Percentiles rank a stretch among this genome's conserved stretches.
phyloP scores from a whole-genome alignment of 2,888 invertebrate genomes.

The Scaptomyza caliginosa region DNA sequence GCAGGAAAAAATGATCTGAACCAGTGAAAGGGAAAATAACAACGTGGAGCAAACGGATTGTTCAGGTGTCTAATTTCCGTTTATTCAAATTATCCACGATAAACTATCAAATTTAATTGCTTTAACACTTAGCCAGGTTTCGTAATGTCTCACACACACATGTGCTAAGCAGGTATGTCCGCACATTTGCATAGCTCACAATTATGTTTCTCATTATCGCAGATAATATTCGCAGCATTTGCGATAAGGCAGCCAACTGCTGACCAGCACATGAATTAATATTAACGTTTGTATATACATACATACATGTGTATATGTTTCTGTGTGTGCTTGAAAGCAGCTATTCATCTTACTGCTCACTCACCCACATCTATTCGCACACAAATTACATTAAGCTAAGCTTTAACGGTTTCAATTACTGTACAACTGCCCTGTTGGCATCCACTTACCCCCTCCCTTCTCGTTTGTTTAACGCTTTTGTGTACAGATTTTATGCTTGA shows the following conservation, averaged over 20 bases:
- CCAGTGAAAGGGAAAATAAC: conserved; percentile 2
- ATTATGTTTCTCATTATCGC: conserved; percentile 73
- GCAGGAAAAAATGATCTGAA: background rate
- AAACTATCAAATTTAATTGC: conserved; percentile 70
- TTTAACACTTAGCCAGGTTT: conserved; percentile 55
- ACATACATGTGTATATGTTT: conserved; percentile 14
- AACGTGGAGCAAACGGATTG: conserved; percentile 14
- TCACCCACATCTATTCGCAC: conserved; percentile 7
- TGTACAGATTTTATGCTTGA: conserved; percentile 53
- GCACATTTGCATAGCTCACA: conserved; percentile 72
- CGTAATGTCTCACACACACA: conserved; percentile 15
- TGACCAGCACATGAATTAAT: conserved; percentile 40
- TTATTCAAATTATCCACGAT: conserved; percentile 70
- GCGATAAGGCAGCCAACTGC: conserved; percentile 52
- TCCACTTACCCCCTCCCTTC: background rate
- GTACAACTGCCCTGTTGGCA: conserved; percentile 11
- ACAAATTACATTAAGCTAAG: conserved; percentile 51
- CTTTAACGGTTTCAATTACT: conserved; percentile 72
- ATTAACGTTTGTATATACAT: conserved; percentile 30
- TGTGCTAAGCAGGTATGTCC: conserved; percentile 29
- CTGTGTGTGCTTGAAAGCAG: conserved; percentile 19
- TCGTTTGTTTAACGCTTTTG: conserved; percentile 32
- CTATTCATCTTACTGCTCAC: conserved; percentile 37
- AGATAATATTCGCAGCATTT: conserved; percentile 74
- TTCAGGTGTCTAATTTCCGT: conserved; percentile 57